Base-by-base conservation (phyloP, 92 coral and sea anemone genomes). In the Metridium senile region DNA sequence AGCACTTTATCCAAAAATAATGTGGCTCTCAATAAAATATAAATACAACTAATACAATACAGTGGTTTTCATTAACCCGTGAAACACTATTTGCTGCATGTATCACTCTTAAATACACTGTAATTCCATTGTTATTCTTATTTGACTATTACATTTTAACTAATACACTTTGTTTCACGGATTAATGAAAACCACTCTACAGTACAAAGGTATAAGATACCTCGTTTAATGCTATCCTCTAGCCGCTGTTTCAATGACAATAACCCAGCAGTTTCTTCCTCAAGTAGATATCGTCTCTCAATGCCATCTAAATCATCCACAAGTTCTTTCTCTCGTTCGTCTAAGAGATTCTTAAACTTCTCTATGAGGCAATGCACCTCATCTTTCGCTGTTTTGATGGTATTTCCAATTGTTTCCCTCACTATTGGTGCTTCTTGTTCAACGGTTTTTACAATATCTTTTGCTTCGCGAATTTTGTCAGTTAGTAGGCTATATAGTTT, bases 401-500 rank as follows among this genome's bases (percentile, higher is more conserved):
- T 72, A 16, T 59, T 80, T 66, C 72, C 66, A 23, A 91, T 90
- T 8, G 74, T 64, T 52, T 68, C 76, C 70, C 72, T 80, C 23
- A 77, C 74, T 1, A 4, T 66, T 17, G 43, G 32, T 35, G 78
- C 52, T 1, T 78, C 86, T 11, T 58, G 23, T 58, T 39, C 74
- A 25, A 86, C 58, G 20, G 47, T 73, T 57, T 69, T 79, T 26
- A 61, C 72, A 33, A 79, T n/a, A 43, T 62, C 66, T 58, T 86
- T 66, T 17, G 93, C 85, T 71, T 56, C 74, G 10, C 84, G 72
- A 7, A 92, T 39, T 47, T 80, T 92, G 28, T 89, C 92, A 43
- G 52, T 64, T 23, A 92, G 62, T 11, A 92, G 75, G 22, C 76
- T 58, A 33, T 80, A 76, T 1, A 92, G 81, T 72, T 85, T 92